Conservation (phyloP, 2,797 vertebrate genomes). For the Cottoperca gobio region DNA sequence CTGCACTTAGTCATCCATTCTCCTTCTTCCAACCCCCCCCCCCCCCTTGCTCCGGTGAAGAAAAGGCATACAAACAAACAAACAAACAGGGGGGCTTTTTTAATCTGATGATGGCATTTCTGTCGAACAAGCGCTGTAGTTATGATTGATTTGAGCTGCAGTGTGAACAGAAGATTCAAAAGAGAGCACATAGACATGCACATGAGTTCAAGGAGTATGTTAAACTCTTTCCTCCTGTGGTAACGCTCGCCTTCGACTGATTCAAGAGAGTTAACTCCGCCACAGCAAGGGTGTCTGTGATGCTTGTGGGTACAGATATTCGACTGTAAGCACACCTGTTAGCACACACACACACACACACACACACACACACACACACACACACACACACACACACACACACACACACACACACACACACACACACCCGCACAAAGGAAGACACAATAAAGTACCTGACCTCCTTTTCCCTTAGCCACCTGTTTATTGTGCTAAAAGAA, state of each 20-base stretch:
- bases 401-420: conserved; percentile 2
- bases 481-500: conserved; percentile 42
- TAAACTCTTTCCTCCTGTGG: conserved; percentile 50
- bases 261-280: conserved; percentile 42
- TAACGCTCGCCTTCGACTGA: conserved; percentile 51
- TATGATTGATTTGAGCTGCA: conserved; percentile 66
- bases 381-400: neutral
- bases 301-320: conserved; percentile 44
- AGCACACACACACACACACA: conserved; percentile 9
- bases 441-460: conserved; percentile 29
- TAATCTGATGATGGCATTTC: conserved; percentile 65
- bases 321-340: conserved; percentile 57
- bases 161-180: conserved; percentile 49
- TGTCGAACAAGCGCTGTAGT: conserved; percentile 52
- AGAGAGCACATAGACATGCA: conserved; percentile 35
- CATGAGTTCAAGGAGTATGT: conserved; percentile 50
- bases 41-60: conserved; percentile 18
- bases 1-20: conserved; percentile 62
- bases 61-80: conserved; percentile 57
- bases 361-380: neutral
- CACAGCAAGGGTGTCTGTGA: conserved; percentile 26
- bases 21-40: conserved; percentile 8
- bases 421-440: conserved; percentile 12
- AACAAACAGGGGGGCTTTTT: conserved; percentile 39
- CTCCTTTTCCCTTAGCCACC: conserved; percentile 51